A percentile compares a stretch with the other conserved stretches of the same genome.
Evolutionary conservation across 2,797 vertebrate species (phyloP).

Genomic region (Chaunax sp.): DNA sequence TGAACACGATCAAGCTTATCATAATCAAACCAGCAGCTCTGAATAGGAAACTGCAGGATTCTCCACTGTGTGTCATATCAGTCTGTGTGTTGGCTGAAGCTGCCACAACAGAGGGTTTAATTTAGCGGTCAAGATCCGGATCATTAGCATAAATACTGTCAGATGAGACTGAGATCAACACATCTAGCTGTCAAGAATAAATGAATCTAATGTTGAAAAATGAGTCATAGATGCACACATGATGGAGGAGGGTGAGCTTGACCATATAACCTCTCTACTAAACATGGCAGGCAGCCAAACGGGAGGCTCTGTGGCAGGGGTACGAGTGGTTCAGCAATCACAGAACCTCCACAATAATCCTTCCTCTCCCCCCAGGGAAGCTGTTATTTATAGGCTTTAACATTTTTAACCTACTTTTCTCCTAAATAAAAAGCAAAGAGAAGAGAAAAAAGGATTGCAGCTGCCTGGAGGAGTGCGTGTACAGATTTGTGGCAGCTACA

Average conservation of each 20-base stretch:
- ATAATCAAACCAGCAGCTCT: neutral
- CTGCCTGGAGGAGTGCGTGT: slow-evolving; percentile 40
- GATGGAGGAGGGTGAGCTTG: slow-evolving; percentile 7
- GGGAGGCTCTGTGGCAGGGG: slow-evolving; percentile 56
- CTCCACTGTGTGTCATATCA: neutral
- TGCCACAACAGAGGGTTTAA: neutral
- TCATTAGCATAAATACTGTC: neutral
- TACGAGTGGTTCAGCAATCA: slow-evolving; percentile 66
- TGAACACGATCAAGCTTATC: neutral
- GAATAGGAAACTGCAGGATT: neutral
- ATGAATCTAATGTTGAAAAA: neutral
- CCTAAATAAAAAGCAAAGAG: slow-evolving; percentile 57
- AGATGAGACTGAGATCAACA: neutral
- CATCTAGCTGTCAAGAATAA: neutral
- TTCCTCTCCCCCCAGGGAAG: slow-evolving; percentile 60
- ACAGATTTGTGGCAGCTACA: slow-evolving; percentile 46
- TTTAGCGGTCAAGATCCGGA: neutral
- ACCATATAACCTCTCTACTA: slow-evolving; percentile 35
- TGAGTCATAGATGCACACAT: neutral
- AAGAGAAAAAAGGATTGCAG: slow-evolving; percentile 40
- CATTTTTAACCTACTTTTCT: slow-evolving; percentile 79
- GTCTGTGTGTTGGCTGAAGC: neutral
- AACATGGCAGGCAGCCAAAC: slow-evolving; percentile 66
- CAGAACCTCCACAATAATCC: slow-evolving; percentile 71
- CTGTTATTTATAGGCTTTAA: slow-evolving; percentile 76